These are phyloP conservation scores for Acrossocheilus fasciatus DNA, from an alignment of 2,797 vertebrate genomes.

Conservation along the genomic window DNA sequence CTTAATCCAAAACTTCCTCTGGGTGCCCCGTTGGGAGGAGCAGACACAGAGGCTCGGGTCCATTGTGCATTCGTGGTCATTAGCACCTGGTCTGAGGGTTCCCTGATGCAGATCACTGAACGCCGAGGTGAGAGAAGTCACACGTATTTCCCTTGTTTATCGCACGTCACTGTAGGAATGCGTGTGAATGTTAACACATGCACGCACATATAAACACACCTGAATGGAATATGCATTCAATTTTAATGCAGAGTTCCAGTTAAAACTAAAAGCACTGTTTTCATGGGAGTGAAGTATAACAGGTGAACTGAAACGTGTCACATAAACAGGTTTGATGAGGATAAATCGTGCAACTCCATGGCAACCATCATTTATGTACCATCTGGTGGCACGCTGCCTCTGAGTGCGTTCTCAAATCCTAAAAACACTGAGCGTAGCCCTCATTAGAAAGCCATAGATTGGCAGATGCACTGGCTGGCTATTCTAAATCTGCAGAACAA, in stretches of 20 bases:
- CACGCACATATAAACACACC: neutral
- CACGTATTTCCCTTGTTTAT: constrained; percentile 40
- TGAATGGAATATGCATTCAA: neutral
- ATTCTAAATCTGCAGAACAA: constrained; percentile 40
- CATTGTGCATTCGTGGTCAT: constrained; percentile 66
- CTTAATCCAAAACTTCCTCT: constrained; percentile 65
- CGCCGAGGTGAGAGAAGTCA: constrained; percentile 36
- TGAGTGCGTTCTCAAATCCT: constrained; percentile 33
- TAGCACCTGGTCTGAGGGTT: constrained; percentile 67
- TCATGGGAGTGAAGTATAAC: neutral
- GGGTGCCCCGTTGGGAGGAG: constrained; percentile 28
- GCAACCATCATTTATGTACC: constrained; percentile 49
- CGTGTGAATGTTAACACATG: neutral
- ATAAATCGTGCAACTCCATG: constrained; percentile 47
- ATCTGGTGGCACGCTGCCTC: constrained; percentile 49
- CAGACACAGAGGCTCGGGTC: constrained; percentile 43
- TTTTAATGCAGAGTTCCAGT: neutral
- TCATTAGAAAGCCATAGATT: constrained; percentile 43
- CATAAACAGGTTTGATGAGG: constrained; percentile 23
- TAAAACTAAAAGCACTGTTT: neutral
- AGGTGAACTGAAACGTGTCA: constrained; percentile 26
- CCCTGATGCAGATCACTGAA: constrained; percentile 53
- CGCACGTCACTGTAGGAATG: neutral
- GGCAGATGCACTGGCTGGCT: constrained; percentile 44
- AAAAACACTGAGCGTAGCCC: constrained; percentile 40